Percentiles rank a stretch among this genome's conserved stretches.
These are phyloP conservation scores for Philopotamus ludificatus DNA, from an alignment of 1,140 invertebrate genomes.

Conservation along the genomic window DNA sequence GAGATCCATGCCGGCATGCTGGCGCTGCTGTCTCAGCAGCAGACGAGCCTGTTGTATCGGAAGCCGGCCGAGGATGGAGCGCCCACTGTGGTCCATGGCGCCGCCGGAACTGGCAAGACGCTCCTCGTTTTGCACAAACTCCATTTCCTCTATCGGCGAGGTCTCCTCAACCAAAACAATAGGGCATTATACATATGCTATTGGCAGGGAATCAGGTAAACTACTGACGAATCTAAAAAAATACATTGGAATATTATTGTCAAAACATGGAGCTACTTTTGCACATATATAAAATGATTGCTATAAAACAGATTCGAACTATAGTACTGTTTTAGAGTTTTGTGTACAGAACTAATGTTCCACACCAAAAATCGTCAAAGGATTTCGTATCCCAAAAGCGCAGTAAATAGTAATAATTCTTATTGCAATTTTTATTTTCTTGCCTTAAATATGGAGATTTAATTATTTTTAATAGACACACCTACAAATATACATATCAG, in stretches of 20 bases:
- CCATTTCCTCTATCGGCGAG: conserved; percentile 42
- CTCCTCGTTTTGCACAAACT: conserved; percentile 47
- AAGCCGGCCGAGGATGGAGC: conserved; percentile 33
- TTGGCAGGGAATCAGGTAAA: conserved; percentile 49
- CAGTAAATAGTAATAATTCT: no score
- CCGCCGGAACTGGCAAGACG: conserved; percentile 49
- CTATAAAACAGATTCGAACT: no score
- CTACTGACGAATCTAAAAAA: no score
- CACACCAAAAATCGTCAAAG: no score
- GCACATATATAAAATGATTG: no score
- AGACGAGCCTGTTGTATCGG: conserved; percentile 43
- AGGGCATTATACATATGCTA: conserved; percentile 48
- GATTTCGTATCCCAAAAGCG: no score
- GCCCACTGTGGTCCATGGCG: conserved; percentile 47
- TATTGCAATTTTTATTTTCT: no score
- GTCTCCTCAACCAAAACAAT: conserved; percentile 44
- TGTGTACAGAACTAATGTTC: no score
- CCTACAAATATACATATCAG: not conserved
- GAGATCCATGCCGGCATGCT: conserved; percentile 46
- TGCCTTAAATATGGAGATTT: no score
- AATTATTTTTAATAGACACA: no score
- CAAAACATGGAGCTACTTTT: not conserved
- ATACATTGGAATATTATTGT: not conserved
- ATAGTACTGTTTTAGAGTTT: no score
- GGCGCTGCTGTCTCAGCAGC: conserved; percentile 46